These are phyloP conservation scores for Puffinus mauretanicus DNA, from an alignment of 2,113 vertebrate species.

Conservation along the genomic window DNA sequence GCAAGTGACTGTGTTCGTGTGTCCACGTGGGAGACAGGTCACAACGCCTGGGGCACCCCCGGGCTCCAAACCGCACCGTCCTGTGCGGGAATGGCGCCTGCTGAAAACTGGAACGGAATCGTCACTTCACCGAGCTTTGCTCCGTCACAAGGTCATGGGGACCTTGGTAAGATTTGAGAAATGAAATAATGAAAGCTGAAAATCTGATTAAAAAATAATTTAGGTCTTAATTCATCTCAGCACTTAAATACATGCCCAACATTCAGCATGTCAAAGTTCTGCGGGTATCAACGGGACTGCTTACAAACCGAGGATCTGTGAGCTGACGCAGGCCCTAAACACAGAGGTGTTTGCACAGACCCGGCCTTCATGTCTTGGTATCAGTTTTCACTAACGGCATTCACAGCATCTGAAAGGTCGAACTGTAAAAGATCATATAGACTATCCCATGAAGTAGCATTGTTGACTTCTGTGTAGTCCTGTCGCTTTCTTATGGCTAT, in stretches of 20 bases:
- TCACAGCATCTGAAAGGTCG: neutral
- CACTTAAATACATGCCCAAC: neutral
- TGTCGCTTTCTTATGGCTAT: neutral
- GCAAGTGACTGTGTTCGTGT: neutral
- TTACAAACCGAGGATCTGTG: neutral
- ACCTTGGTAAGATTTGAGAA: neutral
- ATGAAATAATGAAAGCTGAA: neutral
- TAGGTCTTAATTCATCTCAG: neutral
- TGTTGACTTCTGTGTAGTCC: neutral
- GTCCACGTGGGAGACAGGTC: neutral
- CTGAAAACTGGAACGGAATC: neutral
- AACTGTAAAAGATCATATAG: neutral
- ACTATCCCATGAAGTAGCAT: neutral
- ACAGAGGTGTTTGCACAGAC: neutral
- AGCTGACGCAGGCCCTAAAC: neutral
- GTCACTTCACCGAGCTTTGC: neutral
- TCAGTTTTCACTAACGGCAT: neutral
- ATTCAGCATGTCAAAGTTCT: rapidly evolving
- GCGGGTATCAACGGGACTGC: rapidly evolving
- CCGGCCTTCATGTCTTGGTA: rapidly evolving
- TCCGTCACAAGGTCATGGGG: neutral
- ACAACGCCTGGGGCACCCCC: neutral
- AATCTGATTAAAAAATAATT: neutral
- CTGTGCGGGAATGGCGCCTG: neutral
- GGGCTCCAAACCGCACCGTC: neutral